These are phyloP conservation scores for Platycnemis pennipes DNA, from an alignment of 2,888 invertebrate species.

Conservation along the genomic window DNA sequence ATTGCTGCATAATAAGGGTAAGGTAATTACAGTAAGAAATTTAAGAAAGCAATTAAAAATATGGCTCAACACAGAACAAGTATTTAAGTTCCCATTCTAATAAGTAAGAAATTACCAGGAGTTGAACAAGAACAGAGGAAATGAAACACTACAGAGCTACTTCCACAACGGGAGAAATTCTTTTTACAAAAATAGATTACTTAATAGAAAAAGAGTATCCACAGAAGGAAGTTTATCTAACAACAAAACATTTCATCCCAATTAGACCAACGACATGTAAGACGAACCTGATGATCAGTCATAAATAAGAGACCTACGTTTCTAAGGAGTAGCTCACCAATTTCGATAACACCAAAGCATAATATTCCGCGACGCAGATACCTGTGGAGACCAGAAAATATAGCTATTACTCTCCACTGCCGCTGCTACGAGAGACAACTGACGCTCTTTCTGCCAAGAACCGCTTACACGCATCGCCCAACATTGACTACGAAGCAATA, in stretches of 20 bases:
- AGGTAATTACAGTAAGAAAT: too few relatives aligned
- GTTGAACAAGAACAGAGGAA: too few relatives aligned
- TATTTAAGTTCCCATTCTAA: too few relatives aligned
- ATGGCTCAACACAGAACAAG: too few relatives aligned
- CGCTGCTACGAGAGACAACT: not conserved
- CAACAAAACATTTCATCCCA: not conserved
- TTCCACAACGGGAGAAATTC: too few relatives aligned
- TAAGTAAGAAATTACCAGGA: too few relatives aligned
- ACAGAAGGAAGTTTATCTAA: not conserved
- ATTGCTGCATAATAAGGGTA: too few relatives aligned
- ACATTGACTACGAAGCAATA: not conserved
- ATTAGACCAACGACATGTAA: not conserved
- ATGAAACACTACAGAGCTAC: too few relatives aligned
- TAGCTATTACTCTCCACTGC: not conserved
- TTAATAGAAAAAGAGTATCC: too few relatives aligned
- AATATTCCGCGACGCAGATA: not conserved
- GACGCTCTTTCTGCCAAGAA: not conserved
- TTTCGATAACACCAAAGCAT: not conserved
- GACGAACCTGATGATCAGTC: not conserved
- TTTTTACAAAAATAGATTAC: too few relatives aligned
- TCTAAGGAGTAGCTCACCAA: not conserved
- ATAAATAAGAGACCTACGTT: not conserved
- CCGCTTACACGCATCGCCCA: not conserved
- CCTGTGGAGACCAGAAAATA: not conserved
- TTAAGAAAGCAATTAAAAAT: too few relatives aligned